A percentile compares a stretch with the other conserved stretches of the same genome.
These are phyloP conservation scores for Perca schrenkii DNA, from an alignment of 2,113 vertebrate species.

Conservation along the genomic window DNA sequence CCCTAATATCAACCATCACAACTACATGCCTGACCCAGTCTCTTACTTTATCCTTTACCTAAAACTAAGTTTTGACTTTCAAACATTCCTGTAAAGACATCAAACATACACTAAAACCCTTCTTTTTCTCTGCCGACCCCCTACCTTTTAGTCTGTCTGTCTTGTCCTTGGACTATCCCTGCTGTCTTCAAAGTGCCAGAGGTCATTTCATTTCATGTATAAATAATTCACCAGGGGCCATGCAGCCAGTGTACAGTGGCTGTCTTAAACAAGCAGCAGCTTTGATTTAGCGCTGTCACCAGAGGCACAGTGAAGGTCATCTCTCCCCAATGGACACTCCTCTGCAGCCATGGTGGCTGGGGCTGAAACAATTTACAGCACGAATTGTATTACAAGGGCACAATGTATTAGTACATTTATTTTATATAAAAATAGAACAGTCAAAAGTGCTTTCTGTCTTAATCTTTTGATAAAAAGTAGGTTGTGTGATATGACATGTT, in stretches of 20 bases:
- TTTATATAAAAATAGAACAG: conserved; percentile 30
- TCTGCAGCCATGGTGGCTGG: conserved; percentile 56
- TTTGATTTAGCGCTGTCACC: conserved; percentile 79
- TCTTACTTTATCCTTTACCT: not conserved
- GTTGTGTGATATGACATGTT: conserved; percentile 10
- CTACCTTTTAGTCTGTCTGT: conserved; percentile 18
- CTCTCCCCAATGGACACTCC: conserved; percentile 55
- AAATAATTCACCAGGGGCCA: conserved; percentile 80
- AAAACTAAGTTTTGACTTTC: not conserved
- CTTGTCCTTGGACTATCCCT: conserved; percentile 52
- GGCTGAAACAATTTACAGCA: conserved; percentile 59
- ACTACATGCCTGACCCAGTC: not conserved
- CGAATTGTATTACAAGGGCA: conserved; percentile 51
- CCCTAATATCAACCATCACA: not conserved
- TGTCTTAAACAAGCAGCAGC: conserved; percentile 76
- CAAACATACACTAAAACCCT: conserved; percentile 13
- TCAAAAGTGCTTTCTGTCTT: conserved; percentile 11
- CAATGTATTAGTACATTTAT: conserved; percentile 24
- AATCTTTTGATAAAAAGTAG: not conserved
- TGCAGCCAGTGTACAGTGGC: conserved; percentile 56
- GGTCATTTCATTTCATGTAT: conserved; percentile 75
- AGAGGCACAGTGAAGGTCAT: conserved; percentile 75
- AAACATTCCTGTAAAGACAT: not conserved
- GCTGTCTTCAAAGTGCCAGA: conserved; percentile 53
- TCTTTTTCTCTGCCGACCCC: conserved; percentile 6